Percentiles rank a stretch among this genome's conserved stretches.
Evolutionary conservation across 2,888 invertebrate species (phyloP).

Genomic region (Cephus rjabovi): DNA sequence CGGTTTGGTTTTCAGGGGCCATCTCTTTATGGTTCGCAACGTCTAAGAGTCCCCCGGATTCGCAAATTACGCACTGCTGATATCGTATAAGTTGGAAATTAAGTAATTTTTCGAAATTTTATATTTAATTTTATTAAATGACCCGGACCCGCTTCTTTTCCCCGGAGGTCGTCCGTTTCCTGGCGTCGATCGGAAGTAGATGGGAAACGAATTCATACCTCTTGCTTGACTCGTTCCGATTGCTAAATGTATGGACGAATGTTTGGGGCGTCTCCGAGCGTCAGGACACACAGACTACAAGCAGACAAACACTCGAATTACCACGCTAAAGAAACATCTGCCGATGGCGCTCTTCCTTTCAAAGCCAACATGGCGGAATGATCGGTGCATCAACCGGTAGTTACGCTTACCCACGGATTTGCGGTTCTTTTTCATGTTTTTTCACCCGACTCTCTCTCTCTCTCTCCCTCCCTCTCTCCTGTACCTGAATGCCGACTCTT

Average conservation of each 20-base stretch:
- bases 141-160: too few species aligned
- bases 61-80: too few species aligned
- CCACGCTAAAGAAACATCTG: slow-evolving; percentile 41
- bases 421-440: slow-evolving; percentile 58
- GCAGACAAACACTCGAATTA: slow-evolving; percentile 47
- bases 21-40: too few species aligned
- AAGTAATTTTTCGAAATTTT: too few species aligned
- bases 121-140: too few species aligned
- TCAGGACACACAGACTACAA: slow-evolving; percentile 6
- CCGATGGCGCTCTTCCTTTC: slow-evolving; percentile 52
- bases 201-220: too few species aligned
- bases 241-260: background rate
- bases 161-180: too few species aligned
- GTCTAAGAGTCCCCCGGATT: too few species aligned
- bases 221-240: background rate
- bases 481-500: background rate
- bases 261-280: slow-evolving; percentile 1
- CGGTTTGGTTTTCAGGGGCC: too few species aligned
- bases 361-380: slow-evolving; percentile 64
- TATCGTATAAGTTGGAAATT: too few species aligned
- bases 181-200: background rate
- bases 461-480: slow-evolving; percentile 5
- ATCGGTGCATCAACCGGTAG: slow-evolving; percentile 63
- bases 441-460: slow-evolving; percentile 11
- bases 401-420: slow-evolving; percentile 63